A percentile compares a stretch with the other conserved stretches of the same genome.
Evolutionary conservation across 2,888 invertebrate genomes (phyloP).

Genomic region (Mechanitis messenoides): DNA sequence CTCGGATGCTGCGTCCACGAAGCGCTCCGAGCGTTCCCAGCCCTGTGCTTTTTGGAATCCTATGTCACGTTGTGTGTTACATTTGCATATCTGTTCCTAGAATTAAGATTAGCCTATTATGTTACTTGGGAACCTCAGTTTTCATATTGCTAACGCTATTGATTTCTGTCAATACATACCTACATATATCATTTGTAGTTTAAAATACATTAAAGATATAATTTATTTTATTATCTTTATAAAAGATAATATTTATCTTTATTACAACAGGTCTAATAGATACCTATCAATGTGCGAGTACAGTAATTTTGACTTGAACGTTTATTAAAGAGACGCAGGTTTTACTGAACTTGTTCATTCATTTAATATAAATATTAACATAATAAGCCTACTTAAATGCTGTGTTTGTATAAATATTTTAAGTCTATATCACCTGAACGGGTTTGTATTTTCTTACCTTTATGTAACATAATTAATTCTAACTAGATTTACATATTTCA

Average conservation of each 20-base stretch:
- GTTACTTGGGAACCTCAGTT: not conserved
- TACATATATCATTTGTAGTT: no score
- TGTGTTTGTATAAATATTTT: conserved; percentile 23
- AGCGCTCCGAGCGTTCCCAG: conserved; percentile 52
- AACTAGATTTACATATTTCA: conserved; percentile 15
- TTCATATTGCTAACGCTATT: no score
- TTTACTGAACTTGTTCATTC: conserved; percentile 11
- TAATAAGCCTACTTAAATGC: conserved; percentile 13
- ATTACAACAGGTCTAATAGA: no score
- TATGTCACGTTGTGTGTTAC: conserved; percentile 6
- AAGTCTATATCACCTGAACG: conserved; percentile 18
- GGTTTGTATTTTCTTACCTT: conserved; percentile 25
- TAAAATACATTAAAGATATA: no score
- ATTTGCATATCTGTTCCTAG: conserved; percentile 6
- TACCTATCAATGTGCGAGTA: no score
- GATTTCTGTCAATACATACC: no score
- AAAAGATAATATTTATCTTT: no score
- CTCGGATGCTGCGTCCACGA: conserved; percentile 56
- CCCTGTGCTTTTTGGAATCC: conserved; percentile 12
- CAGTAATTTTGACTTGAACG: no score
- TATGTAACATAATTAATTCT: conserved; percentile 22
- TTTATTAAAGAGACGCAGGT: not conserved
- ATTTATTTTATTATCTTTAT: no score
- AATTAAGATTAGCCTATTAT: conserved; percentile 1
- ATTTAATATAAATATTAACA: conserved; percentile 13